Base-by-base conservation (phyloP, 2,797 vertebrate species). In the Poeciliopsis infans region DNA sequence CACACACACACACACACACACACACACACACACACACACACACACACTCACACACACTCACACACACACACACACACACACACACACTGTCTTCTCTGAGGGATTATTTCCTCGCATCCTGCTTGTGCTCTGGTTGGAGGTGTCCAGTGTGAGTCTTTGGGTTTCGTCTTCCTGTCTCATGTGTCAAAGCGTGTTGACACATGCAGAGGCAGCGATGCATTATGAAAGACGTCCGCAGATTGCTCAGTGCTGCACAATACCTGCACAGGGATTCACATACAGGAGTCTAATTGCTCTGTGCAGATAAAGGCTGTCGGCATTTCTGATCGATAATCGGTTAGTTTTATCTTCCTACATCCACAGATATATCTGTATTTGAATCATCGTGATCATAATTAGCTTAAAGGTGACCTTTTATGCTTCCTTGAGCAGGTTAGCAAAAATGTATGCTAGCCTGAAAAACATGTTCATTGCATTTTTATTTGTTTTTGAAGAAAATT, bases 181-280 rank as follows among this genome's bases (percentile, higher is more conserved):
- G 90, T 94, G 90, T 94, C 91, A 55, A 79, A 69, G 80, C 77
- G 59, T 86, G 89, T 93, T 93, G 90, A 91, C 89, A 81, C 84
- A 61, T 85, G 86, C 80, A 87, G 83, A 82, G 70, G 25, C 61
- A 23, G 25, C 31, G 74, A 93, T 95, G 85, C 68, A 92, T 95
- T 94, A 95, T 95, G 94, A 74, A 95, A 11, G 43, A 68, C 28
- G 79, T 83, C 87, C 83, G 88, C 76, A 72, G 85, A 86, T 91
- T 81, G 78, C 72, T 36, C 18, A 78, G 7, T 61, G 5, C 77
- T 88, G 90, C 90, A 88, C 90, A 87, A 90, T 92, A 92, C 70
- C 80, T 80, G 51, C 84, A 84, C 45, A 31, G 51, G 81, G 66
- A 74, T 46, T 64, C 68, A 76, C 83, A 77, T 85, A 81, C 77